Conservation (phyloP, 2,888 invertebrate species). For the Neoitamus cyanurus region DNA sequence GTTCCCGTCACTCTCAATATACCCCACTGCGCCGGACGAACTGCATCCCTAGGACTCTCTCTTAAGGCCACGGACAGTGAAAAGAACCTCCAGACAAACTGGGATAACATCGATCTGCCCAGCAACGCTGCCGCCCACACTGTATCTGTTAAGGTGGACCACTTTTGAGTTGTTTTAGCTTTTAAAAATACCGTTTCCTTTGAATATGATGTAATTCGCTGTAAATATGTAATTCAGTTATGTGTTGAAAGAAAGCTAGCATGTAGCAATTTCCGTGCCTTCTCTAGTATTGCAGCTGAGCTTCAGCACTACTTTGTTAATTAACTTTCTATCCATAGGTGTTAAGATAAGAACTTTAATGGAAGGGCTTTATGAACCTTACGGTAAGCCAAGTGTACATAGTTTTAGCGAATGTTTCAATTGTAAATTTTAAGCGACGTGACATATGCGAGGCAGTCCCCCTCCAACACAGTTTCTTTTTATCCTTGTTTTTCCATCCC, state of each 20-base stretch:
- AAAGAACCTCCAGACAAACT: slow-evolving; percentile 84
- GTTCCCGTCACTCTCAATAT: slow-evolving; percentile 91
- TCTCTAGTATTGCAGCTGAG: background rate
- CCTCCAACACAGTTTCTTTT: background rate
- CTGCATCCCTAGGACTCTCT: slow-evolving; percentile 80
- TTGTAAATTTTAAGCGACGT: background rate
- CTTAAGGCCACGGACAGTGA: slow-evolving; percentile 85
- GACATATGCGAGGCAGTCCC: background rate
- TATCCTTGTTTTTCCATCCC: background rate
- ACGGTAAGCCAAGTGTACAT: background rate
- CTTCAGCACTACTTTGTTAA: background rate
- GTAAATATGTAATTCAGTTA: background rate
- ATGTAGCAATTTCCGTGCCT: slow-evolving; percentile 15
- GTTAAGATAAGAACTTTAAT: background rate
- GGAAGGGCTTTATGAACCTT: background rate
- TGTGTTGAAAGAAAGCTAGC: background rate
- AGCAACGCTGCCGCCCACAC: slow-evolving; percentile 86
- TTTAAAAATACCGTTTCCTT: background rate
- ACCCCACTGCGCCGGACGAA: slow-evolving; percentile 86
- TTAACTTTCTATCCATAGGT: background rate
- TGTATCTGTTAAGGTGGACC: slow-evolving; percentile 91
- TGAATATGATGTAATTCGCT: background rate
- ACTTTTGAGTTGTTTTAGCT: slow-evolving; percentile 72
- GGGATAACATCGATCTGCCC: slow-evolving; percentile 87
- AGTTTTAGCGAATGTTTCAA: slow-evolving; percentile 23